Percentiles rank a stretch among this genome's conserved stretches.
Conservation (phyloP, 2,797 vertebrate species). For the Spinibarbus caldwelli region DNA sequence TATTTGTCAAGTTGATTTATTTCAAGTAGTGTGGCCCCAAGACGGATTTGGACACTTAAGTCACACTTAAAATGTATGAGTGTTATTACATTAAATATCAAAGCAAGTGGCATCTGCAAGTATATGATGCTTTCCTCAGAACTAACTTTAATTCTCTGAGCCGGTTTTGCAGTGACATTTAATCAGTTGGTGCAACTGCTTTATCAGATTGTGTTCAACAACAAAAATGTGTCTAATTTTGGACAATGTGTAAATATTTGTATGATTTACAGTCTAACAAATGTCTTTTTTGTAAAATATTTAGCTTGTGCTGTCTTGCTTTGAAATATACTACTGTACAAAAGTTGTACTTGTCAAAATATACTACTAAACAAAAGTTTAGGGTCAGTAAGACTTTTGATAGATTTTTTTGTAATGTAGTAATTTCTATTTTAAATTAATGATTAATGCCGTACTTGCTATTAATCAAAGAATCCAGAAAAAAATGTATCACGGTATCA, state of each 20-base stretch:
- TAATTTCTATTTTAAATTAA: too few species aligned
- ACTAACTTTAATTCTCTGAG: neutral
- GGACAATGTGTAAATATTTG: neutral
- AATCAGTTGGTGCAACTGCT: neutral
- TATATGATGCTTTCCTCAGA: neutral
- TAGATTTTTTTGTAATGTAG: too few species aligned
- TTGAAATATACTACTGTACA: neutral
- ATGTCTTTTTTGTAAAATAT: neutral
- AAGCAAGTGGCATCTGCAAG: constrained; percentile 16
- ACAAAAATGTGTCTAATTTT: neutral
- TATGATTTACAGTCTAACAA: neutral
- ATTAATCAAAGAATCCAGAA: too few species aligned
- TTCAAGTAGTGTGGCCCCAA: constrained; percentile 9
- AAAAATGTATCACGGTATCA: neutral
- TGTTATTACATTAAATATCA: constrained; percentile 32
- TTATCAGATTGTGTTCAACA: neutral
- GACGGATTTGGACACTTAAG: neutral
- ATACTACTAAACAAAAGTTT: too few species aligned
- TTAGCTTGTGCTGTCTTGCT: neutral
- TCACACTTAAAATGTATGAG: constrained; percentile 17
- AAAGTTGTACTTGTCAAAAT: too few species aligned
- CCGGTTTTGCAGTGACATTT: neutral
- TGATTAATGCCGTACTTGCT: too few species aligned
- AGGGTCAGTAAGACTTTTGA: neutral
- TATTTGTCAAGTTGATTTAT: constrained; percentile 16